Evolutionary conservation across 1,140 invertebrate species (phyloP).

Genomic region (Zaprionus ornatus): DNA sequence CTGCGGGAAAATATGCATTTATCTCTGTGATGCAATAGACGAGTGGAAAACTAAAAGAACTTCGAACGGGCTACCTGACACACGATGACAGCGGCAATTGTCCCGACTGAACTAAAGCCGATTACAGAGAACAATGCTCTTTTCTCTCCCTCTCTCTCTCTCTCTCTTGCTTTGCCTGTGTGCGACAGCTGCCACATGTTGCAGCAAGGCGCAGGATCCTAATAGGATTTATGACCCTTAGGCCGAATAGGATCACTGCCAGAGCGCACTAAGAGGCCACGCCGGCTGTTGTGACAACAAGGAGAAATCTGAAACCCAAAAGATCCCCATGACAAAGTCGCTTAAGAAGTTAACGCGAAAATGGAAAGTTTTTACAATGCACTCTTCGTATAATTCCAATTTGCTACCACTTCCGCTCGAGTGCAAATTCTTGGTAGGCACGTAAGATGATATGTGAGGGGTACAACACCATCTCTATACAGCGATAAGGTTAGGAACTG

Average conservation of each 20-base stretch:
- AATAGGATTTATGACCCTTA: constrained; percentile 74
- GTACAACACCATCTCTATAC: constrained; percentile 15
- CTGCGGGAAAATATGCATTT: neutral
- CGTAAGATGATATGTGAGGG: constrained; percentile 21
- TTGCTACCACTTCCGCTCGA: constrained; percentile 27
- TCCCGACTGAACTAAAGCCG: constrained; percentile 62
- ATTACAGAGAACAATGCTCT: constrained; percentile 35
- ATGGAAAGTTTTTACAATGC: constrained; percentile 13
- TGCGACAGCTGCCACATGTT: constrained; percentile 59
- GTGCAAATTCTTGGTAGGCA: constrained; percentile 25
- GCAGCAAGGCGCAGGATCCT: constrained; percentile 47
- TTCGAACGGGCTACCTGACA: constrained; percentile 3
- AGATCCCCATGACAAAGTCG: constrained; percentile 41
- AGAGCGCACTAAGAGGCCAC: constrained; percentile 29
- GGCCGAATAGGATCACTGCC: constrained; percentile 22
- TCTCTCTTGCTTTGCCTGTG: constrained; percentile 2
- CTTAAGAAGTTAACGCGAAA: constrained; percentile 53
- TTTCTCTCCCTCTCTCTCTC: neutral
- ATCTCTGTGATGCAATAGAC: constrained; percentile 12
- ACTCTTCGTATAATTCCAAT: constrained; percentile 11
- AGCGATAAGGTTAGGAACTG: neutral
- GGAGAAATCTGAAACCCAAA: constrained; percentile 55
- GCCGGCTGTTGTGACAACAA: constrained; percentile 69
- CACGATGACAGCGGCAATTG: constrained; percentile 60
- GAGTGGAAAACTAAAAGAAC: neutral